Percentiles rank a stretch among this genome's conserved stretches.
Conservation (phyloP, 1,140 invertebrate species). For the Drosophila arawakana region DNA sequence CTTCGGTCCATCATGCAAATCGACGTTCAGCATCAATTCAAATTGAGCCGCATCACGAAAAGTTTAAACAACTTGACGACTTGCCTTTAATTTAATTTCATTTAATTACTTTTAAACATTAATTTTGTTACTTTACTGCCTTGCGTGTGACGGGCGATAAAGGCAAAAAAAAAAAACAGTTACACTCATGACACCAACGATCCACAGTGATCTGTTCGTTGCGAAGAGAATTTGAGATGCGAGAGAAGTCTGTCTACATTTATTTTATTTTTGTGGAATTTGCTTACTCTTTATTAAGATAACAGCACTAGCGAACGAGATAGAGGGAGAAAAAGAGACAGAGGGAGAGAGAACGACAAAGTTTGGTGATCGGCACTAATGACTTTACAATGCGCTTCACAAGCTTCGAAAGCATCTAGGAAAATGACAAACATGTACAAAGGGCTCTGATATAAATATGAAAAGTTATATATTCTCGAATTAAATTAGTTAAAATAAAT, state of each 20-base stretch:
- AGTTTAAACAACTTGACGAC: conserved; percentile 67
- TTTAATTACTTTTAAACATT: conserved; percentile 67
- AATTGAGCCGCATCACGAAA: conserved; percentile 49
- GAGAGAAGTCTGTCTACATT: conserved; percentile 26
- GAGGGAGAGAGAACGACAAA: neutral
- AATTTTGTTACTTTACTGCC: conserved; percentile 65
- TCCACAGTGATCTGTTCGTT: conserved; percentile 6
- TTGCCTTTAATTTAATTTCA: conserved; percentile 72
- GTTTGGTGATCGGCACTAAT: neutral
- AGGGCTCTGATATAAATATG: too few relatives aligned
- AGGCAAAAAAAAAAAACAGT: conserved; percentile 1
- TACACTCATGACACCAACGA: neutral
- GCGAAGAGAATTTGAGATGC: conserved; percentile 14
- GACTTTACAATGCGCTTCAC: neutral
- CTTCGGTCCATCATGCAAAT: conserved; percentile 58
- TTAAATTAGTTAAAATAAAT: too few relatives aligned
- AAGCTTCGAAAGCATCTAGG: neutral
- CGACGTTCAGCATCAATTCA: conserved; percentile 56
- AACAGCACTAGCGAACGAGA: neutral
- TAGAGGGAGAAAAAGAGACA: neutral
- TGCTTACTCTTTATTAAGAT: conserved; percentile 44
- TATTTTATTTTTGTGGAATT: conserved; percentile 6
- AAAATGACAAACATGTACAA: neutral
- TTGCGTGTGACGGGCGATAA: conserved; percentile 19
- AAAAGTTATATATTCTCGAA: too few relatives aligned